Base-by-base conservation (phyloP, 2,113 vertebrate genomes). In the Podarcis raffonei region DNA sequence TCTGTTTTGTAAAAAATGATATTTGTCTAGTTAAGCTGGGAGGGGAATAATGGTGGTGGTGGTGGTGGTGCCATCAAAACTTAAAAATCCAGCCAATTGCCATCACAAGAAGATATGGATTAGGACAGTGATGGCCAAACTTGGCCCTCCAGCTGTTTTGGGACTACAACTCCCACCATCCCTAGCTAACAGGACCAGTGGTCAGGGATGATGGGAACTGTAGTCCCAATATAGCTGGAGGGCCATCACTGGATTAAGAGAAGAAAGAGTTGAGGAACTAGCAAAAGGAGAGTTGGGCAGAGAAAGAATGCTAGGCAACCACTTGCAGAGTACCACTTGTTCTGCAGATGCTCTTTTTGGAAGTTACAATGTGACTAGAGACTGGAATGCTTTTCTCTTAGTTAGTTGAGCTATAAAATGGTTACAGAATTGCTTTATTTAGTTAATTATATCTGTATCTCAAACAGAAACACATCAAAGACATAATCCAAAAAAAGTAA, bases 381-480 rank as follows among this genome's bases (percentile, higher is more conserved):
- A 1, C 42, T 16, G 18, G n/a, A 6, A 0, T 11, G 0, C 37
- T 71, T 72, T 88, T 83, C 39, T 7, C 48, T 78, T 27, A 71
- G 23, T 65, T 65, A 90, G 69, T 22, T 77, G 25, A 77, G 68
- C 86, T 90, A 83, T 65, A 27, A 75, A 75, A 87, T 81, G 25
- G 16, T 83, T 65, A 79, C 71, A 42, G 2, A 87, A 5, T 79
- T 6, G 37, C 59, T 91, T 87, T 83, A 30, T 82, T 93, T 75
- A 85, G 80, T 91, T 90, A 95, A 37, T 87, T 90, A 71, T 86
- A 75, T 83, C 85, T 81, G 42, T 87, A 87, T 75, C 90, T 95
- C 85, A 92, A 93, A 94, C 66, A 89, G 92, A 68, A 94, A 88
- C 25, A 92, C 37, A 92, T 88, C 74, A 93, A 37, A 65, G 71